Evolutionary conservation across 2,888 invertebrate genomes (phyloP), one percentile per base, ranked within the genome.

Genomic region (Ischnus inquisitorius): DNA sequence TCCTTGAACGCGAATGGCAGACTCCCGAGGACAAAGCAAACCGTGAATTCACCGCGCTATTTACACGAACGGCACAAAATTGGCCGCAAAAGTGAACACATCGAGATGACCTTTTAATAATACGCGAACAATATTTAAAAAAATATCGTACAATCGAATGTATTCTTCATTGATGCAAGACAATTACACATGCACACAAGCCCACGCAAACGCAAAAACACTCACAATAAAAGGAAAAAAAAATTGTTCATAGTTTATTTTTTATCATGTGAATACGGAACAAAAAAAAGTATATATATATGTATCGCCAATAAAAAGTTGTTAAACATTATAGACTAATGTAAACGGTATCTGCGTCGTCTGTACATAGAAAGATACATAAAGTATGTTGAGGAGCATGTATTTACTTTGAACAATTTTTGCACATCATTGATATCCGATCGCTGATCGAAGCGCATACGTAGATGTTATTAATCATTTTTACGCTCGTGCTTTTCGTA

Each of bases 211-310:
- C 16, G 25, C 68, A 57, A 41, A 68, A 34, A 76, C 69, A 75
- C 71, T 54, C 41, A 75, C 48, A 54, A 1, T 19, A 19, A 14
- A 65, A 51, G 16, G 10, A 69, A 51, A 51, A 68, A 74, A 86
- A 88, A 90, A 91, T 95, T 95, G 95, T 95, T 95, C 94, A 95
- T 95, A 95, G 95, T 95, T 95, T 95, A 95, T 95, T 95, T 95
- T 95, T 95, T 95, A 95, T 95, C 95, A 95, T 95, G 95, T 95
- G 93, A 92, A 92, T 92, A 95, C 95, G 95, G 95, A 95, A 95
- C 95, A 43, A 80, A 72, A 80, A 69, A 41, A 69, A 41, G 62
- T 25, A 83, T 95, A 94, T 95, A 77, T 77, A 95, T 93, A 92
- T 92, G 92, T 95, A 95, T 95, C 95, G 95, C 95, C 95, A 95